phyloP scores from a whole-genome alignment of 2,888 invertebrate species.

The Hydrotaea diabolus region DNA sequence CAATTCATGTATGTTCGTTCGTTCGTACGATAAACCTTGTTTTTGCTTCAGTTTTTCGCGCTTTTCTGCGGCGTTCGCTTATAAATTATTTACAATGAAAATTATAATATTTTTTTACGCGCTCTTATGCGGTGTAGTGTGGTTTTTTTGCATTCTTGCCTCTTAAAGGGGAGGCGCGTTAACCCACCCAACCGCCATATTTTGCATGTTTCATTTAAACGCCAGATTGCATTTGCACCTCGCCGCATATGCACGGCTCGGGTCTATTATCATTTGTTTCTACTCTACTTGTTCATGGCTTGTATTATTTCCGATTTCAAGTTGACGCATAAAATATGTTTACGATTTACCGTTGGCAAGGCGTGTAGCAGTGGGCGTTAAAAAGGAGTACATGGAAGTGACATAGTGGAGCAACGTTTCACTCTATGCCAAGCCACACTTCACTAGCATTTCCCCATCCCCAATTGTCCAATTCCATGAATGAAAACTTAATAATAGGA shows the following conservation, averaged over 20 bases:
- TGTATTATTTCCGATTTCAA: conserved; percentile 30
- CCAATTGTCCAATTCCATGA: conserved; percentile 2
- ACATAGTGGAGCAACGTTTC: neutral
- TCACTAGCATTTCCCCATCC: conserved; percentile 17
- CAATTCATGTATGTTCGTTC: neutral
- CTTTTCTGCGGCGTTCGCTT: neutral
- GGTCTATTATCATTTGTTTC: conserved; percentile 23
- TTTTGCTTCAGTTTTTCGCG: neutral
- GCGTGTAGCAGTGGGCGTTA: conserved; percentile 52
- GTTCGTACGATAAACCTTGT: too few relatives aligned
- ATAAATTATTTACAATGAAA: conserved; percentile 23
- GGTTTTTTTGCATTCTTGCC: neutral
- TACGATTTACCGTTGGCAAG: conserved; percentile 33
- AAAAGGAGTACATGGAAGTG: conserved; percentile 35
- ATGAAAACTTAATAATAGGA: conserved; percentile 61
- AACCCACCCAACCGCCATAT: conserved; percentile 23
- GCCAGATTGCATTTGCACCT: neutral
- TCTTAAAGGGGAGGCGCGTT: conserved; percentile 43
- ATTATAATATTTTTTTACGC: conserved; percentile 49
- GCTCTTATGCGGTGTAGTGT: too few relatives aligned
- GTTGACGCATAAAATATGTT: conserved; percentile 20
- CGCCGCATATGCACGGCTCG: neutral
- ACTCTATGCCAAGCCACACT: too few relatives aligned
- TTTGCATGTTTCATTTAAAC: conserved; percentile 27
- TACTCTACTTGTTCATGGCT: neutral